Conservation (phyloP, 2,113 vertebrate species). For the Tylochromis polylepis region DNA sequence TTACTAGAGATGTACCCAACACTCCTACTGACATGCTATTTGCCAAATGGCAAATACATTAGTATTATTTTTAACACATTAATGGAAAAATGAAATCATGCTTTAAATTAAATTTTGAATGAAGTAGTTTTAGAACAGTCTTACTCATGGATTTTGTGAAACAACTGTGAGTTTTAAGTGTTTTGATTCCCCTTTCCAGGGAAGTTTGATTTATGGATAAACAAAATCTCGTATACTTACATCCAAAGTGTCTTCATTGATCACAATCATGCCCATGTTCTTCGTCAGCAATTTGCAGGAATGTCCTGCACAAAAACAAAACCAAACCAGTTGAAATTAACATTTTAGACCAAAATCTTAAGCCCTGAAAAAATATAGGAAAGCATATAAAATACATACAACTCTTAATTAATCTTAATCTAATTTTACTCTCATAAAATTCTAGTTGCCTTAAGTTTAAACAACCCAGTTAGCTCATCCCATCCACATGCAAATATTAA, state of each 20-base stretch:
- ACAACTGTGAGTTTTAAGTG: neutral
- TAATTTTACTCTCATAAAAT: neutral
- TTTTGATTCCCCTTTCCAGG: neutral
- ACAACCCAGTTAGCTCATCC: neutral
- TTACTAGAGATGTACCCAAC: neutral
- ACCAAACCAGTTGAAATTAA: neutral
- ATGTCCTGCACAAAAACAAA: slow-evolving; percentile 77
- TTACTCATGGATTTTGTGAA: neutral
- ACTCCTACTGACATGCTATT: neutral
- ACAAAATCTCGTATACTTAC: slow-evolving; percentile 77
- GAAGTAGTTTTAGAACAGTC: fast-evolving
- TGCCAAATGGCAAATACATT: neutral
- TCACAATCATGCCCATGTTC: slow-evolving; percentile 96
- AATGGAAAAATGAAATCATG: neutral
- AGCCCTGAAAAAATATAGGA: neutral
- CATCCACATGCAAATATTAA: neutral
- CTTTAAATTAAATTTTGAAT: neutral
- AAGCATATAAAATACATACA: neutral
- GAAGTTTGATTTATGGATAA: neutral
- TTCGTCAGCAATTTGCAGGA: slow-evolving; percentile 94
- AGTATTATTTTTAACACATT: neutral
- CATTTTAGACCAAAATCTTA: neutral
- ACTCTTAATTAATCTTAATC: neutral
- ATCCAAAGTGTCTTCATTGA: slow-evolving; percentile 94
- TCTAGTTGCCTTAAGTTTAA: neutral